Evolutionary conservation across 2,113 vertebrate species (phyloP).

Genomic region (Dipodomys ordii): DNA sequence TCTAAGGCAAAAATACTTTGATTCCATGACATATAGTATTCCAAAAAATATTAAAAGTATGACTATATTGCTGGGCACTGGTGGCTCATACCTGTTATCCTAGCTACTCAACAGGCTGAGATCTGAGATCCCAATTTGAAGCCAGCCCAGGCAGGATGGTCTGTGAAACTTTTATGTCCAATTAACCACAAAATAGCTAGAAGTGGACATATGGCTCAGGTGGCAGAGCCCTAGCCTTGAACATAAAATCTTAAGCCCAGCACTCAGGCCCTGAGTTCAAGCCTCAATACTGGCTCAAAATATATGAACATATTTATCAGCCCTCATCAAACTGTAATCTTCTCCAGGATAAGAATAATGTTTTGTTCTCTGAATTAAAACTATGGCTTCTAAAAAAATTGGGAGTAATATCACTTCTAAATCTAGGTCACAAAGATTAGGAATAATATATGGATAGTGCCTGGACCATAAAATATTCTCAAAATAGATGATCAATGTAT

Average conservation of each 20-base stretch:
- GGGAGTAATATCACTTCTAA: constrained; percentile 8
- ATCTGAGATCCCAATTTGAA: too few species aligned
- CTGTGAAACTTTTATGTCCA: too few species aligned
- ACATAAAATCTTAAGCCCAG: too few species aligned
- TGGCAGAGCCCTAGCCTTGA: too few species aligned
- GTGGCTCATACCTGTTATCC: too few species aligned
- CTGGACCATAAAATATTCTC: not conserved
- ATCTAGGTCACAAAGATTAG: not conserved
- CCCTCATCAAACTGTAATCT: not conserved
- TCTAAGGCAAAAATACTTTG: not conserved
- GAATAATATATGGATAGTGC: constrained; percentile 18
- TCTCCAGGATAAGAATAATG: constrained; percentile 11
- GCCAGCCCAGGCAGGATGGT: too few species aligned
- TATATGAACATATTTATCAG: not conserved
- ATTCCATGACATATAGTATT: not conserved
- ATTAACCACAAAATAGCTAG: too few species aligned
- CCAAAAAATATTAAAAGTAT: constrained; percentile 3
- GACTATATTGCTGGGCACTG: not conserved
- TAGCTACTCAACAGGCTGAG: too few species aligned
- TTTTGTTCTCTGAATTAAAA: constrained; percentile 21
- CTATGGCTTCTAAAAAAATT: constrained; percentile 44
- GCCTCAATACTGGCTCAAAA: too few species aligned
- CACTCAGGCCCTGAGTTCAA: too few species aligned
- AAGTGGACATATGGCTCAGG: too few species aligned
- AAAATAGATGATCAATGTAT: not conserved